These are phyloP conservation scores for Teleogryllus oceanicus DNA, from an alignment of 2,888 invertebrate species.

Conservation along the genomic window DNA sequence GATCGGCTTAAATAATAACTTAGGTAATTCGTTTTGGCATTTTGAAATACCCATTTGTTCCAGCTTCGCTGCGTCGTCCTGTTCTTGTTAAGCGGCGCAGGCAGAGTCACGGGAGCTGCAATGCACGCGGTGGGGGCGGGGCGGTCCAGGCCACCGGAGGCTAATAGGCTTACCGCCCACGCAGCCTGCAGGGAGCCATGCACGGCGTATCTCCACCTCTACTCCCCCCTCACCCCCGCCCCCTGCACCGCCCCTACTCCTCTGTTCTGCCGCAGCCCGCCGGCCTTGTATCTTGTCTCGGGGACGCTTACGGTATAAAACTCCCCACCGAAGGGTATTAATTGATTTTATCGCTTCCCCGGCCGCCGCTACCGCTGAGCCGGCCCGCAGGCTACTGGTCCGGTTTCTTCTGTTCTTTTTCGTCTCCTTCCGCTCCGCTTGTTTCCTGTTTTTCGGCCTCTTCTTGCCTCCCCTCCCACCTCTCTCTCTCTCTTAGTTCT, in stretches of 20 bases:
- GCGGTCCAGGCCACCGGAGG: no score
- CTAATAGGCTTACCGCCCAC: no score
- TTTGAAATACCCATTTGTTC: no score
- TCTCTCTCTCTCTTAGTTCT: no score
- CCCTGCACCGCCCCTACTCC: no score
- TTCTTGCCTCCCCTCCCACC: neutral
- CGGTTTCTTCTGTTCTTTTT: neutral
- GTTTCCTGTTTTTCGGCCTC: neutral
- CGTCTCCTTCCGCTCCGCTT: neutral
- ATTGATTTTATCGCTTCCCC: slow-evolving; percentile 4
- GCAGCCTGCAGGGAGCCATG: no score
- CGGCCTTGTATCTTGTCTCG: neutral
- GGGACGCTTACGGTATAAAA: neutral
- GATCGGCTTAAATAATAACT: no score
- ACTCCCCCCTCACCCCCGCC: neutral
- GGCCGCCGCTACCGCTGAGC: neutral
- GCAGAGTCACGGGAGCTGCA: no score
- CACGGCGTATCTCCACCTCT: neutral
- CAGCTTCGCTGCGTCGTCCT: no score
- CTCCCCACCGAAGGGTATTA: neutral
- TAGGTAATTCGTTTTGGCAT: no score
- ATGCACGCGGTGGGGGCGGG: no score
- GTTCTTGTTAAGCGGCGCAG: no score
- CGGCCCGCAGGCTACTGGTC: neutral
- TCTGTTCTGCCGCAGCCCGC: neutral